Conservation (phyloP, 2,113 vertebrate species). For the Siphamia tubifer region DNA sequence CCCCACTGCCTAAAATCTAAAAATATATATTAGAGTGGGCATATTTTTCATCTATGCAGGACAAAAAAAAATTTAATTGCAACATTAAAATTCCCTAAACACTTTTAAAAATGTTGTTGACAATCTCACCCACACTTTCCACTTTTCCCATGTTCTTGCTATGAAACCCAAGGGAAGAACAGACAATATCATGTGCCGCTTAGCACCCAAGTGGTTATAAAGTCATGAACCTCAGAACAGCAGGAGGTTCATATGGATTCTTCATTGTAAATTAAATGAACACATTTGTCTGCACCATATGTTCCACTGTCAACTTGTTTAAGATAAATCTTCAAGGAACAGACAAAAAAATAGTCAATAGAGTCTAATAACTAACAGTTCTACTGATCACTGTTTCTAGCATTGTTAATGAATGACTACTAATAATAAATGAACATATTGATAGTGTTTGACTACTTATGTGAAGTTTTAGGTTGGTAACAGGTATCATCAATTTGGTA, state of each 20-base stretch:
- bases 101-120: conserved; percentile 1
- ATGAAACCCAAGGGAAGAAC: neutral
- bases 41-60: too few relatives aligned
- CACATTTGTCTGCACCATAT: neutral
- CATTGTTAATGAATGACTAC: too few relatives aligned
- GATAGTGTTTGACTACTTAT: too few relatives aligned
- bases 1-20: too few relatives aligned
- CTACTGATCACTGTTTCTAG: too few relatives aligned
- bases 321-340: neutral
- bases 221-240: conserved; percentile 20
- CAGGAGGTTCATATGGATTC: conserved; percentile 17
- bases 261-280: neutral
- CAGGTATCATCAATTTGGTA: too few relatives aligned
- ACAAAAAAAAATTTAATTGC: too few relatives aligned
- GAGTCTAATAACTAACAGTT: too few relatives aligned
- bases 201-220: neutral
- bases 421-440: too few relatives aligned
- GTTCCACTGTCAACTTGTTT: neutral
- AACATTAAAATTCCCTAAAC: too few relatives aligned
- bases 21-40: too few relatives aligned
- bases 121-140: conserved; percentile 30
- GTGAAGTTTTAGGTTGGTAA: too few relatives aligned
- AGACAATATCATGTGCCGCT: neutral
- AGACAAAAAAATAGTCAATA: neutral
- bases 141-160: neutral